phyloP scores from a whole-genome alignment of 2,888 invertebrate species.

The Sinodicranocentrus sp. region DNA sequence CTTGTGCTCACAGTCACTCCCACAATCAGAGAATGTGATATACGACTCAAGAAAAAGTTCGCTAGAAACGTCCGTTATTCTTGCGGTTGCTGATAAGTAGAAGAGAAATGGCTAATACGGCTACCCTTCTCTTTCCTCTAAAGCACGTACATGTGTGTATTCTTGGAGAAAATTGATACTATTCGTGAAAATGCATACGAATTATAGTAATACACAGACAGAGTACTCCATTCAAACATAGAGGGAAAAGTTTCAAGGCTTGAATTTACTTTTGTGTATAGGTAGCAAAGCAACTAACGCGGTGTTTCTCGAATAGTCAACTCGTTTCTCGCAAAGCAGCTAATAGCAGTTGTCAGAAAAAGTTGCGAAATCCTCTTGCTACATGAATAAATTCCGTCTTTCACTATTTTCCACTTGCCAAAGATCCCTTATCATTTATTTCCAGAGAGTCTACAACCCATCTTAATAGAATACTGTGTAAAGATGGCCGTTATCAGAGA shows the following conservation, averaged over 20 bases:
- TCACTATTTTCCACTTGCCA: conserved; percentile 12
- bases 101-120: conserved; percentile 2
- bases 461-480: background rate
- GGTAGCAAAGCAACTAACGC: background rate
- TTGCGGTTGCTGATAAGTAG: conserved; percentile 8
- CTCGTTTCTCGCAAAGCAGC: background rate
- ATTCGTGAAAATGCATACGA: background rate
- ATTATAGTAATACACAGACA: background rate
- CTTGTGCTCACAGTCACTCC: background rate
- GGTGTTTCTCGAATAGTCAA: background rate
- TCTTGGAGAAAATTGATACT: background rate
- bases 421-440: conserved; percentile 25
- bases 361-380: conserved; percentile 21
- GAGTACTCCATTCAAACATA: background rate
- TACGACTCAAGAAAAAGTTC: too few species aligned
- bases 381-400: conserved; percentile 11
- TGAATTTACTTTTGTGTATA: background rate
- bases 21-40: background rate
- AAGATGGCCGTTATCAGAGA: too few species aligned
- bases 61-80: conserved; percentile 4
- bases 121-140: background rate
- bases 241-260: background rate
- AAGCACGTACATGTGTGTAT: too few species aligned
- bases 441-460: background rate
- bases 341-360: conserved; percentile 14